Conservation (phyloP, 2,888 invertebrate species). For the Scrobipalpa costella region DNA sequence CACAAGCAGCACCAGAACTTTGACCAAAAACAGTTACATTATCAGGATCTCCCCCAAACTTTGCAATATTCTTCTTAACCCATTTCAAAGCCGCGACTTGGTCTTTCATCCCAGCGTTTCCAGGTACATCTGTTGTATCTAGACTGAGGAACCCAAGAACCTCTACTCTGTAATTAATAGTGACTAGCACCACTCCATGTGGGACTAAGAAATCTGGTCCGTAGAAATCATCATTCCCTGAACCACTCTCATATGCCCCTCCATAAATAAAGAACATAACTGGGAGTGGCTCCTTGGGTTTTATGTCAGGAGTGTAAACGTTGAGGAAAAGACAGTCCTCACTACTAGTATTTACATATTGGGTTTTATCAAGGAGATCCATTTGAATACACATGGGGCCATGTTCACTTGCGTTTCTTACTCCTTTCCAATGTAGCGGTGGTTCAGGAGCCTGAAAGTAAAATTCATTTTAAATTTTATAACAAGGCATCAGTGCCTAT, state of each 20-base stretch:
- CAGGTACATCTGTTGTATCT: slow-evolving; percentile 75
- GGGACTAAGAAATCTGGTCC: slow-evolving; percentile 55
- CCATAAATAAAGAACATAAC: slow-evolving; percentile 61
- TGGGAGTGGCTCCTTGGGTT: slow-evolving; percentile 39
- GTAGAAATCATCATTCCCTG: slow-evolving; percentile 46
- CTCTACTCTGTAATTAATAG: slow-evolving; percentile 67
- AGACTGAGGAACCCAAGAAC: slow-evolving; percentile 79
- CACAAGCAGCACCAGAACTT: slow-evolving; percentile 52
- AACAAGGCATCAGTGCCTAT: not conserved
- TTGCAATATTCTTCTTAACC: slow-evolving; percentile 48
- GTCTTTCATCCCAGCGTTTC: slow-evolving; percentile 80
- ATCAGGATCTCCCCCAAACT: slow-evolving; percentile 52
- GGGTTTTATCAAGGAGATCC: slow-evolving; percentile 39
- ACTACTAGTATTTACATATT: slow-evolving; percentile 38
- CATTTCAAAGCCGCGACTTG: slow-evolving; percentile 54
- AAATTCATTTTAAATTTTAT: not conserved
- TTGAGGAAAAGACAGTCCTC: slow-evolving; percentile 59
- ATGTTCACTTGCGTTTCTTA: slow-evolving; percentile 50
- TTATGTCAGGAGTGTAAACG: slow-evolving; percentile 49
- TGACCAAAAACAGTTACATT: slow-evolving; percentile 56
- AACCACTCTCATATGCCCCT: slow-evolving; percentile 51
- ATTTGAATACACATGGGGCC: slow-evolving; percentile 49
- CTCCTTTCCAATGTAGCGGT: slow-evolving; percentile 51
- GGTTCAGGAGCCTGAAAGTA: slow-evolving; percentile 47
- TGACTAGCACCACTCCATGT: slow-evolving; percentile 52